Evolutionary conservation across 2,113 vertebrate species (phyloP), one percentile per base, ranked within the genome.

Genomic region (Recurvirostra avosetta): DNA sequence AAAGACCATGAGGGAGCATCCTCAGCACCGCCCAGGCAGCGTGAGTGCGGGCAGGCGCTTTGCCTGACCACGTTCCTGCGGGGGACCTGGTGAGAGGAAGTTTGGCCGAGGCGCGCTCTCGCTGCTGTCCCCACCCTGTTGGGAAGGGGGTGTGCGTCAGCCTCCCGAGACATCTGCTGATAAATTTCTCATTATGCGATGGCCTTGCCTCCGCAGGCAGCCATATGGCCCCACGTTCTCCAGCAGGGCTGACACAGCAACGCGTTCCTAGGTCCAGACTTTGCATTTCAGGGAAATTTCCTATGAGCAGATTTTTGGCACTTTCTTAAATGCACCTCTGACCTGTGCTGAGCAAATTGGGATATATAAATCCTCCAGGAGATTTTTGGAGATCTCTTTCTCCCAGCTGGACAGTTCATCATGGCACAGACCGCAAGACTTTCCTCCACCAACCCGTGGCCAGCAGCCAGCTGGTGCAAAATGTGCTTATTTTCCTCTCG

Each of bases 111-210:
- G 34, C 8, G 2, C 3, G 22, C 43, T 49, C 80, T 52, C 1
- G 8, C 73, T 19, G 65, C 78, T 58, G 71, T 81, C 52, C 47
- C 26, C 1, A 0, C 74, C 71, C 77, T 3, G 0, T 3, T 0
- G 2, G 65, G 70, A 71, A 73, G 71, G 86, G 91, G 67, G 63
- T 4, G 10, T 79, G 82, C 2, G 0, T 63, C 90, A 78, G 43
- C 80, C 77, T 47, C 92, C 68, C 7, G 6, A 75, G 91, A 75
- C 94, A 96, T 93, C 95, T 95, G 96, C 91, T 76, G 81, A 47
- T 2, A 9, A 23, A 21, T 90, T 78, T 79, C 12, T 87, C 68
- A 17, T 53, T 8, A 13, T 7, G 59, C 6, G 6, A 0, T 1
- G 62, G 71, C 80, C 36, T 26, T 82, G 84, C 29, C 84, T 90